Conservation (phyloP, 1,140 invertebrate genomes). For the Drosophila sp. region DNA sequence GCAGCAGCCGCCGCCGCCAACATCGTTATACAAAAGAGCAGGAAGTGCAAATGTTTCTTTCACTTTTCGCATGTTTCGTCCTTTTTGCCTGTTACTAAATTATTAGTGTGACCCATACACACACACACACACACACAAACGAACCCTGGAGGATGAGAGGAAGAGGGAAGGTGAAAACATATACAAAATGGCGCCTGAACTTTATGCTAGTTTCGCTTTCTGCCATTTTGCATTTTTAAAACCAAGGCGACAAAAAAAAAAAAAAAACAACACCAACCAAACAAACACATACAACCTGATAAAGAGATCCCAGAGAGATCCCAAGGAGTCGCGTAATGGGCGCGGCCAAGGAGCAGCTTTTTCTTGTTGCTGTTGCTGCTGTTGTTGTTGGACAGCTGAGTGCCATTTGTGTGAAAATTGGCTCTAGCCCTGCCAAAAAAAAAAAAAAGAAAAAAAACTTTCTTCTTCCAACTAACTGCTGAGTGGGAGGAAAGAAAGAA, state of each 20-base stretch:
- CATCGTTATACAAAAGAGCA: constrained; percentile 55
- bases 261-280: neutral
- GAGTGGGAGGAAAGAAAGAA: neutral
- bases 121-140: constrained; percentile 27
- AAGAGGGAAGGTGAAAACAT: neutral
- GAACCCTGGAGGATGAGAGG: neutral
- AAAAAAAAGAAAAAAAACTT: constrained; percentile 52
- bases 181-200: constrained; percentile 56
- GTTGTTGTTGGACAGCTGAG: constrained; percentile 62
- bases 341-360: constrained; percentile 39
- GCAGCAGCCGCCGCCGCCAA: constrained; percentile 18
- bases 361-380: constrained; percentile 25
- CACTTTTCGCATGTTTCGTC: constrained; percentile 56
- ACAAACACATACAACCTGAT: neutral
- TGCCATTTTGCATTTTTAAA: constrained; percentile 76
- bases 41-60: constrained; percentile 79
- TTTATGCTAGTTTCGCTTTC: constrained; percentile 66
- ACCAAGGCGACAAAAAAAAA: constrained; percentile 40
- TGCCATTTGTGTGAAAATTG: constrained; percentile 75
- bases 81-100: constrained; percentile 75
- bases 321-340: constrained; percentile 53
- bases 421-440: constrained; percentile 59
- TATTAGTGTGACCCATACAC: constrained; percentile 68
- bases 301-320: constrained; percentile 28
- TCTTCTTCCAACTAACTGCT: constrained; percentile 24